Evolutionary conservation across 2,113 vertebrate species (phyloP).

Genomic region (Neotoma lepida): DNA sequence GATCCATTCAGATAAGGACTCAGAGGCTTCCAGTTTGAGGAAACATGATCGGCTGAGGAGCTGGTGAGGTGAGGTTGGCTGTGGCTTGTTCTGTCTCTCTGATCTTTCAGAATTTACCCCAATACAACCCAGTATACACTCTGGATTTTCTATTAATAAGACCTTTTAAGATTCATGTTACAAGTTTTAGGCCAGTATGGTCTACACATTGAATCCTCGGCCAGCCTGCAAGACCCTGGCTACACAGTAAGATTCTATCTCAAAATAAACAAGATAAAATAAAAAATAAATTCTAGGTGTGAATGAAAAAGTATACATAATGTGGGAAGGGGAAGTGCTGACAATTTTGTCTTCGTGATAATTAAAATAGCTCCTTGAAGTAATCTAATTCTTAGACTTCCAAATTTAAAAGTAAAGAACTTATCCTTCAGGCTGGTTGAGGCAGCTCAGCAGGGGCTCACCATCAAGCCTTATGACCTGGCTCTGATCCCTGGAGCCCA

Average conservation of each 20-base stretch:
- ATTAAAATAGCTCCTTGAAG: constrained; percentile 11
- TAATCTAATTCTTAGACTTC: constrained; percentile 21
- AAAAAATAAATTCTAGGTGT: constrained; percentile 7
- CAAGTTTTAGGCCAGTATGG: not conserved
- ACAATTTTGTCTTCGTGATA: not conserved
- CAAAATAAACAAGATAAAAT: not conserved
- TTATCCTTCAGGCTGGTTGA: not conserved
- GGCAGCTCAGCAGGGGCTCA: not conserved
- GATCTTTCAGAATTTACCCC: too few species aligned
- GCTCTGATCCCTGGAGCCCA: not conserved
- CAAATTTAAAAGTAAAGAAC: constrained; percentile 34
- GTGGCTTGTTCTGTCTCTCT: too few species aligned
- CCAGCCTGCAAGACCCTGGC: not conserved
- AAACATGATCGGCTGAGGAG: too few species aligned
- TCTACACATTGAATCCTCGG: not conserved
- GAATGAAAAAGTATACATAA: not conserved
- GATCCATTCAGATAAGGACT: too few species aligned
- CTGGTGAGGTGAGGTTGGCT: too few species aligned
- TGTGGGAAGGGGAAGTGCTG: not conserved
- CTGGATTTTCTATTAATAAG: too few species aligned
- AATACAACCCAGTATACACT: too few species aligned
- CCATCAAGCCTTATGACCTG: not conserved
- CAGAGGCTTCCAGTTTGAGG: too few species aligned
- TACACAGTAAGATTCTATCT: not conserved
- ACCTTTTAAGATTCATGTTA: too few species aligned